Evolutionary conservation across 2,113 vertebrate species (phyloP), one percentile per base, ranked within the genome.

Genomic region (Odontesthes bonariensis): DNA sequence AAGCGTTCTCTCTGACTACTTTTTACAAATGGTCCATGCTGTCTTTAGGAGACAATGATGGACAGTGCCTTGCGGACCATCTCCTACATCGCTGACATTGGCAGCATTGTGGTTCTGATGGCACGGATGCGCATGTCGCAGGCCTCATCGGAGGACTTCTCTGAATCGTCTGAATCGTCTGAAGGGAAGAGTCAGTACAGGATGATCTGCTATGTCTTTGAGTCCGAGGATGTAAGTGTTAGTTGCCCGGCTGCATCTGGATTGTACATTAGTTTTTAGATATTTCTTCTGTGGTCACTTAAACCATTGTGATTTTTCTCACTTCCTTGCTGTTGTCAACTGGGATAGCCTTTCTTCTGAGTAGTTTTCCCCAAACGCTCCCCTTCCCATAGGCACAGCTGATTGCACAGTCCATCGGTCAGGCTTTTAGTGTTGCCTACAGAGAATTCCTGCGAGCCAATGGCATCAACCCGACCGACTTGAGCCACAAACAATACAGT

Each of bases 401-500:
- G 81, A 99, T 99, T 31, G 98, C 97, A 72, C 98, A 99, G 94
- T 99, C 98, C 69, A 99, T 99, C 0, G 98, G 98, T 60, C 98
- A 99, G 93, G 98, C 98, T 60, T 99, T 99, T 90, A 99, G 98
- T 0, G 98, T 99, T 90, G 98, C 98, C 88, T 99, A 99, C 88
- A 96, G 99, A 86, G 98, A 99, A 76, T 99, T 99, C 89, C 94
- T 99, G 82, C 90, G 97, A 88, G 97, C 97, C 88, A 98, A 99
- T 1, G 98, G 98, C 86, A 99, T 99, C 91, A 98, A 99, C 89
- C 98, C 98, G 0, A 98, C 98, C 49, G 98, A 99, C 90, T 92
- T 99, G 85, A 99, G 98, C 92, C 98, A 99, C 94, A 99, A 99
- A 86, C 98, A 99, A 38, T 99, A 99, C 93, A 99, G 98, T 38